These are phyloP conservation scores for Dolomedes plantarius DNA, from an alignment of 2,888 invertebrate species.

Conservation along the genomic window DNA sequence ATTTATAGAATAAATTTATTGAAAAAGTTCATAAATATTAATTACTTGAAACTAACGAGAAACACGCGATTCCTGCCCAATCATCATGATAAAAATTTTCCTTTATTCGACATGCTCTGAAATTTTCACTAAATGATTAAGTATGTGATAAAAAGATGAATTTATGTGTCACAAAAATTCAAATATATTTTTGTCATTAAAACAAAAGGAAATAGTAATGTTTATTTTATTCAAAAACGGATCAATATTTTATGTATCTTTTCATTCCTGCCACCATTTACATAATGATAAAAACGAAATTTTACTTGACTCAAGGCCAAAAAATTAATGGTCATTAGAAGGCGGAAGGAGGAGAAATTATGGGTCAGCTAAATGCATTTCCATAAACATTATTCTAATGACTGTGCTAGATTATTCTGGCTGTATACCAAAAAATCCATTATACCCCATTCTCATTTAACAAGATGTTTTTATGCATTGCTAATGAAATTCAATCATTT, in stretches of 20 bases:
- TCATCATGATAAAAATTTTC: no score
- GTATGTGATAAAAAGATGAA: no score
- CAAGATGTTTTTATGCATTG: slow-evolving; percentile 10
- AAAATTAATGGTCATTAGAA: slow-evolving; percentile 7
- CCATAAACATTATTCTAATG: slow-evolving; percentile 12
- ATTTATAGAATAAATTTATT: no score
- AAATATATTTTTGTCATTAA: background rate
- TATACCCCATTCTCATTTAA: slow-evolving; percentile 9
- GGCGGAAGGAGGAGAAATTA: background rate
- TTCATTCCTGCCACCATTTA: background rate
- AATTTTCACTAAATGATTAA: no score
- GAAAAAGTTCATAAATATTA: no score
- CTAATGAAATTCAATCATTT: background rate
- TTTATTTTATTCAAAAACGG: background rate
- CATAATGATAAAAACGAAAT: background rate
- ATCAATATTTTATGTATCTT: slow-evolving; percentile 1
- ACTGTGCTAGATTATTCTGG: background rate
- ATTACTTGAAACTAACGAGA: no score
- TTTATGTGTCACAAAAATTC: no score
- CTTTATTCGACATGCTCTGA: no score
- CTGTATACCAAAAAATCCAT: background rate
- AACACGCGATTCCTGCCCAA: no score
- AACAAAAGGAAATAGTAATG: background rate
- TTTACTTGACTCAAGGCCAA: background rate
- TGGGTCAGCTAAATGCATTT: slow-evolving; percentile 12